Percentiles rank a stretch among this genome's conserved stretches.
These are phyloP conservation scores for Steinernema feltiae DNA, from an alignment of 1,140 invertebrate species.

Conservation along the genomic window DNA sequence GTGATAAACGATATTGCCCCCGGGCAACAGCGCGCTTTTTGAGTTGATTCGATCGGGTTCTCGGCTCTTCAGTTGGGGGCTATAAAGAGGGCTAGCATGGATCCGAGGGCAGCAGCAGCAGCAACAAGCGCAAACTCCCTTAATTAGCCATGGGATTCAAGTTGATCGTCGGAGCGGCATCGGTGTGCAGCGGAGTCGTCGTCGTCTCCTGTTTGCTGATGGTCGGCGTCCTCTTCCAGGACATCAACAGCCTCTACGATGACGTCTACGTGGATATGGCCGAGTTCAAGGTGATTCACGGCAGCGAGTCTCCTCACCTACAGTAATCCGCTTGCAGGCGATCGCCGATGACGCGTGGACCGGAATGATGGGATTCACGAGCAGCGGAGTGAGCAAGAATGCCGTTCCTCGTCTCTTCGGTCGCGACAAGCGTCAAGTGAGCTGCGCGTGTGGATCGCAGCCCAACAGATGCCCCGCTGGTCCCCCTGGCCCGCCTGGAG, in stretches of 20 bases:
- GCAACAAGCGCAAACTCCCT: neutral
- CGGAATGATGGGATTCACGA: conserved; percentile 26
- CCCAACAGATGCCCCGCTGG: neutral
- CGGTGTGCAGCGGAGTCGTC: conserved; percentile 25
- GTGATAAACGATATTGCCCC: neutral
- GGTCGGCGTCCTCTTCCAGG: conserved; percentile 38
- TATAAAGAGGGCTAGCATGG: neutral
- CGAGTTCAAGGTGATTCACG: conserved; percentile 34
- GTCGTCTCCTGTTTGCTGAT: conserved; percentile 32
- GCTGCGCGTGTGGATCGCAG: neutral
- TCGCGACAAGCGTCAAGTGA: conserved; percentile 4
- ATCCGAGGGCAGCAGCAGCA: too few relatives aligned
- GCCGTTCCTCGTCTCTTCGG: neutral
- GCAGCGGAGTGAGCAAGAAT: neutral
- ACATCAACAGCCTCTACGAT: conserved; percentile 43
- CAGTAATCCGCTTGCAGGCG: conserved; percentile 12
- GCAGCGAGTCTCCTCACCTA: neutral
- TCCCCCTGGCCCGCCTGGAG: neutral
- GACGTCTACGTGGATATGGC: conserved; percentile 38
- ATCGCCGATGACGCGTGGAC: conserved; percentile 35
- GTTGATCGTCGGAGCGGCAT: conserved; percentile 31
- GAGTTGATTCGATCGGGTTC: neutral
- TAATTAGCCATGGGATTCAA: conserved; percentile 27
- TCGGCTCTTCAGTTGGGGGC: neutral
- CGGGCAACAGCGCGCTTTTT: neutral